Conservation (phyloP, 2,888 invertebrate species). For the Polydrusus pterygomalis region DNA sequence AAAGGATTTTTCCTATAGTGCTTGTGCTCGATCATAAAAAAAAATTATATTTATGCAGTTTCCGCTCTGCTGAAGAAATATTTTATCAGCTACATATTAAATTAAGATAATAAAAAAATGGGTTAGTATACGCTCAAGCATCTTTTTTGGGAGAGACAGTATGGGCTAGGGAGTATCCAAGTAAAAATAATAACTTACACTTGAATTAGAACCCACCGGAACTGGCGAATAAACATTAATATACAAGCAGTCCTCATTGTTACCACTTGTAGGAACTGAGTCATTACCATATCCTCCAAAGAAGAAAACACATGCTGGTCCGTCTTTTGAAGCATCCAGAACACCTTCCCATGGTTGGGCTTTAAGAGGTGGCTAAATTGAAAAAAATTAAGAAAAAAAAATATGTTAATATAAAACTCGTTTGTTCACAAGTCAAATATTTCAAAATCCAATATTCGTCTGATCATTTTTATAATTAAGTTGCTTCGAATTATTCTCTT, state of each 20-base stretch:
- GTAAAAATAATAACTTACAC: constrained; percentile 22
- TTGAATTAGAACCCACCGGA: constrained; percentile 19
- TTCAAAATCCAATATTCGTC: too few relatives aligned
- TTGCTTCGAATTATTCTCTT: too few relatives aligned
- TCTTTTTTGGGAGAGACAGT: too few relatives aligned
- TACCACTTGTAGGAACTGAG: constrained; percentile 50
- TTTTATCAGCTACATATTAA: too few relatives aligned
- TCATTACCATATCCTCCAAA: constrained; percentile 43
- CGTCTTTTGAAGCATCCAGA: constrained; percentile 54
- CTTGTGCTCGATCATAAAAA: too few relatives aligned
- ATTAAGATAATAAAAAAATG: too few relatives aligned
- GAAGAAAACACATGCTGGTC: constrained; percentile 54
- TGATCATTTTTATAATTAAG: too few relatives aligned
- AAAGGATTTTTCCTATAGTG: too few relatives aligned
- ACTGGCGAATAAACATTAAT: constrained; percentile 58
- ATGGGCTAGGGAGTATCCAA: neutral
- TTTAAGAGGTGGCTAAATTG: constrained; percentile 55
- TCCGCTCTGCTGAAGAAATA: too few relatives aligned
- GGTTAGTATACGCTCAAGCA: too few relatives aligned
- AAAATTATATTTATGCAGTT: too few relatives aligned
- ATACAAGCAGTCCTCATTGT: constrained; percentile 58
- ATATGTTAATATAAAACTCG: neutral
- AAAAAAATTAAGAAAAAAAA: neutral
- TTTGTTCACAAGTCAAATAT: too few relatives aligned
- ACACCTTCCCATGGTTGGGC: constrained; percentile 55